Percentiles rank a stretch among this genome's conserved stretches.
Evolutionary conservation across 2,797 vertebrate genomes (phyloP).

Genomic region (Sebastes iracundus): DNA sequence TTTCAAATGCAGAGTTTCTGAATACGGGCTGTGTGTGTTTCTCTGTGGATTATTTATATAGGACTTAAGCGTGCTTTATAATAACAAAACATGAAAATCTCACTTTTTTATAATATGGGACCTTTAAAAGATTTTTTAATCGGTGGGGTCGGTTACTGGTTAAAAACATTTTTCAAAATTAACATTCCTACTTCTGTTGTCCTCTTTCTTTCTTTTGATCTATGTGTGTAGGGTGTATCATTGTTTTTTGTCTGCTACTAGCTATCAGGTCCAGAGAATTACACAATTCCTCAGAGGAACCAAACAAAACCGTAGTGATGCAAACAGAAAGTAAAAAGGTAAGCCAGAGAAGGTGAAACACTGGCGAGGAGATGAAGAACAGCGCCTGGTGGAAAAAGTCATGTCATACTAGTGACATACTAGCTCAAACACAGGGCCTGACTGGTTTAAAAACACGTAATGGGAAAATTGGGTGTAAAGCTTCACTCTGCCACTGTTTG

Average conservation of each 20-base stretch:
- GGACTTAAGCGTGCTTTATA: no score
- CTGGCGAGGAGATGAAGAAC: slow-evolving; percentile 27
- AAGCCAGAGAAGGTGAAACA: slow-evolving; percentile 26
- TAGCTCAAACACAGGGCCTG: not conserved
- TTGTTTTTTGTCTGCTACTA: not conserved
- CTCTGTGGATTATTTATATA: no score
- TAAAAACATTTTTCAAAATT: no score
- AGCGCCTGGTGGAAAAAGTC: slow-evolving; percentile 37
- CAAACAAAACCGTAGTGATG: slow-evolving; percentile 36
- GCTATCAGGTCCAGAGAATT: slow-evolving; percentile 37
- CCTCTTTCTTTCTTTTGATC: not conserved
- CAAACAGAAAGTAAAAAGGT: slow-evolving; percentile 20
- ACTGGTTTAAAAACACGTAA: slow-evolving; percentile 3
- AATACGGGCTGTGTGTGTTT: no score
- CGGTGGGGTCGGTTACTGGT: no score
- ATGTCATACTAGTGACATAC: slow-evolving; percentile 29
- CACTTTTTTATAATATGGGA: no score
- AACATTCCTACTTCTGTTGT: not conserved
- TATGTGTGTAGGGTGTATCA: not conserved
- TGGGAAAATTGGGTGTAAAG: not conserved
- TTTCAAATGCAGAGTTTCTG: no score
- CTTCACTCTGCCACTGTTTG: not conserved
- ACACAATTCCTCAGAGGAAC: slow-evolving; percentile 18
- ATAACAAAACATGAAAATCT: no score
- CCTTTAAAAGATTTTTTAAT: no score